Conservation (phyloP, 2,888 invertebrate species). For the Malacosoma neustria region DNA sequence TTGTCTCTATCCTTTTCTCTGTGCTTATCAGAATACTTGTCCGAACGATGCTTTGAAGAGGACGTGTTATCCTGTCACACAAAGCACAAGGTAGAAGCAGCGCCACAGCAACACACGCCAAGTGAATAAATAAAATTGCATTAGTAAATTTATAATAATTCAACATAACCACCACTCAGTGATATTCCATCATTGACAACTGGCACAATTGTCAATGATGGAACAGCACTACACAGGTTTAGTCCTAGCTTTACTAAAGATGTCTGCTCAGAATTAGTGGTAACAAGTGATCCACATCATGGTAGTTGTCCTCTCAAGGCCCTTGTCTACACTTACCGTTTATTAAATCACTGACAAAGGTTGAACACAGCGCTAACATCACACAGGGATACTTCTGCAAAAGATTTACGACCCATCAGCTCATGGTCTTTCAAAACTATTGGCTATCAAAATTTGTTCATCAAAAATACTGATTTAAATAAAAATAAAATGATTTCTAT, state of each 20-base stretch:
- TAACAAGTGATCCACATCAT: slow-evolving; percentile 39
- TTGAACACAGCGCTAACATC: slow-evolving; percentile 80
- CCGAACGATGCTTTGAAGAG: slow-evolving; percentile 72
- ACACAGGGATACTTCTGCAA: slow-evolving; percentile 84
- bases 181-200: slow-evolving; percentile 42
- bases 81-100: slow-evolving; percentile 77
- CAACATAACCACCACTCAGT: slow-evolving; percentile 37
- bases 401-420: slow-evolving; percentile 85
- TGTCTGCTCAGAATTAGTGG: slow-evolving; percentile 32
- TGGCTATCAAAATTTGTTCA: slow-evolving; percentile 27
- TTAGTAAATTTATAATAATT: slow-evolving; percentile 59
- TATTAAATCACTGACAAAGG: slow-evolving; percentile 76
- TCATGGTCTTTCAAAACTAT: slow-evolving; percentile 52
- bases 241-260: slow-evolving; percentile 46
- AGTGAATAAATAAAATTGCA: slow-evolving; percentile 72
- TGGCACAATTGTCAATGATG: slow-evolving; percentile 26
- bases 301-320: slow-evolving; percentile 43
- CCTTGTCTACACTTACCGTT: slow-evolving; percentile 81
- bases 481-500: slow-evolving; percentile 8
- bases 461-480: background rate
- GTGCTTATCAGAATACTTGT: slow-evolving; percentile 72
- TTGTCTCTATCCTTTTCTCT: slow-evolving; percentile 59
- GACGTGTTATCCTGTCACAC: slow-evolving; percentile 75
- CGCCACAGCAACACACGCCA: slow-evolving; percentile 76
- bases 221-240: slow-evolving; percentile 43